phyloP scores from a whole-genome alignment of 2,113 vertebrate species.

The Hyla sarda region DNA sequence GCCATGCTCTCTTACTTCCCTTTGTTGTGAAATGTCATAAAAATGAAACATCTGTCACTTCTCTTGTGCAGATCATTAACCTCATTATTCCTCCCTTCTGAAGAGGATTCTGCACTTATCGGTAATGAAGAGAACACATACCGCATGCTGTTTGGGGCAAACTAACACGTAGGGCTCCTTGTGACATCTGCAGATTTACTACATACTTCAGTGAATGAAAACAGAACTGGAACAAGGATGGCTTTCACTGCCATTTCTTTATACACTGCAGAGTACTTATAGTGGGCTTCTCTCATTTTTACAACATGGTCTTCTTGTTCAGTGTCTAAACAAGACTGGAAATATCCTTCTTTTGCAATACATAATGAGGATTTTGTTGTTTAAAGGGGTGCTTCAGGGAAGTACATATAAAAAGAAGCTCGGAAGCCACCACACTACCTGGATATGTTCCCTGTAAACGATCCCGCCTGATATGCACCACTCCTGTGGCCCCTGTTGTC shows the following conservation, averaged over 20 bases:
- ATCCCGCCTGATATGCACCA: too few species aligned
- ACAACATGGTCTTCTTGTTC: too few species aligned
- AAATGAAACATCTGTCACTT: constrained; percentile 31
- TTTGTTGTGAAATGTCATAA: constrained; percentile 34
- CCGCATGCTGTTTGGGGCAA: constrained; percentile 4
- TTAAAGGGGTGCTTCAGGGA: too few species aligned
- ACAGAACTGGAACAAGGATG: not conserved
- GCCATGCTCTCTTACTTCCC: not conserved
- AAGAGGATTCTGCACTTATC: constrained; percentile 2
- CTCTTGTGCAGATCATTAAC: constrained; percentile 45
- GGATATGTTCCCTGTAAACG: too few species aligned
- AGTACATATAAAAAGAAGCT: too few species aligned
- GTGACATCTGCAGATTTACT: constrained; percentile 1
- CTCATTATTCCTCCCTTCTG: constrained; percentile 41
- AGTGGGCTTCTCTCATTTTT: too few species aligned
- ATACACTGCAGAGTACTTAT: too few species aligned
- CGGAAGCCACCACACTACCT: too few species aligned
- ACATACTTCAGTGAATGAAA: not conserved
- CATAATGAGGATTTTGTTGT: too few species aligned
- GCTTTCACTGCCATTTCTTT: not conserved
- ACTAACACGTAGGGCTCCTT: not conserved
- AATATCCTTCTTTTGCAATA: too few species aligned
- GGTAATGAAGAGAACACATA: constrained; percentile 18
- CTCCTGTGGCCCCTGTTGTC: too few species aligned
- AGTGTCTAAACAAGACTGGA: too few species aligned